Evolutionary conservation across 2,888 invertebrate species (phyloP).

Genomic region (Agriotes lineatus): DNA sequence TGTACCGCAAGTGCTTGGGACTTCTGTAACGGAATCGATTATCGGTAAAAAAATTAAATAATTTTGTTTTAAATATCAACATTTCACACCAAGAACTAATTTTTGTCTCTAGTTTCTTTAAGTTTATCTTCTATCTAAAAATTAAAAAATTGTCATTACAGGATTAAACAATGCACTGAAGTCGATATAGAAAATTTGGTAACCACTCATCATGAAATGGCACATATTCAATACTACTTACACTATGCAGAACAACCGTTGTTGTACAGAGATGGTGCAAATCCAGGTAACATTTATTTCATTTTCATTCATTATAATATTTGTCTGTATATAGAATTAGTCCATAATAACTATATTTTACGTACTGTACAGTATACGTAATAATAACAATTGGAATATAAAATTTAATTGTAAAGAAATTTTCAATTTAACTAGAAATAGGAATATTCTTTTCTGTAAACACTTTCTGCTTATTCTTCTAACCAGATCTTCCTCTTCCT

Average conservation of each 20-base stretch:
- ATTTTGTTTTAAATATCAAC: neutral
- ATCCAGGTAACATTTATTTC: constrained; percentile 74
- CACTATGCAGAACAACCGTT: constrained; percentile 82
- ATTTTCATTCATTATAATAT: neutral
- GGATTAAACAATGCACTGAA: constrained; percentile 87
- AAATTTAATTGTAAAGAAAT: neutral
- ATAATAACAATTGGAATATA: too few species aligned
- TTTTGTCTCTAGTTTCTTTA: too few species aligned
- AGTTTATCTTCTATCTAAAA: neutral
- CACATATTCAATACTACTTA: constrained; percentile 84
- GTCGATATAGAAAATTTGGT: constrained; percentile 82
- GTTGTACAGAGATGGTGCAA: constrained; percentile 83
- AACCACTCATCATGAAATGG: constrained; percentile 87
- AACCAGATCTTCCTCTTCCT: too few species aligned
- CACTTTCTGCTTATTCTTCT: too few species aligned
- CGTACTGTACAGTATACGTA: too few species aligned
- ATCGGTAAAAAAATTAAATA: constrained; percentile 70
- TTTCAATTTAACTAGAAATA: neutral
- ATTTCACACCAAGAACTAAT: too few species aligned
- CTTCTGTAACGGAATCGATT: constrained; percentile 86
- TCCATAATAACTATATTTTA: too few species aligned
- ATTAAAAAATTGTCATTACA: constrained; percentile 55
- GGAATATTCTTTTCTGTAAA: neutral
- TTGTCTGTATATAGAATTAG: too few species aligned
- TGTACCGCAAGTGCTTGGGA: constrained; percentile 89